Base-by-base conservation (phyloP, 92 coral and sea anemone species). In the Phenganax stokvisi region DNA sequence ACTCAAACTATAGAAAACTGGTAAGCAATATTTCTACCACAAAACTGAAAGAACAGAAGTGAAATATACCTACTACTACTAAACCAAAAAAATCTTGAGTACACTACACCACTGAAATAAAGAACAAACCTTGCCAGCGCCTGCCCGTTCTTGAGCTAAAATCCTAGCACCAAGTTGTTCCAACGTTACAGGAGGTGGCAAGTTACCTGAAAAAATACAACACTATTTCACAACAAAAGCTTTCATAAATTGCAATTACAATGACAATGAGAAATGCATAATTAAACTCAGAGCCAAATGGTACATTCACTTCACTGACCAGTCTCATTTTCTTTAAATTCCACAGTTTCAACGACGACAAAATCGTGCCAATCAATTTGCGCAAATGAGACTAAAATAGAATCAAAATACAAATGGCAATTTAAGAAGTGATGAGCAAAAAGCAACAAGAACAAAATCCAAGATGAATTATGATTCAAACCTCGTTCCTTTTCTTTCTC, bases 151-250 rank as follows among this genome's bases (percentile, higher is more conserved):
- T 75, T 94, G 98, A 44, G 97, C 98, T 79, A 94, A 76, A 69
- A 94, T 92, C 56, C 98, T 84, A n/a, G 98, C 98, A 51, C 98
- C 98, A 74, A 94, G 87, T 80, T 94, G 98, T 83, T 94, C 98
- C 82, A 76, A 83, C 53, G 92, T 94, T 1, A 94, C 98, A 12
- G 98, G 98, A 17, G 98, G 98, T 30, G 98, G 98, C 28, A 94
- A 84, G 79, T 92, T 92, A 6, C 97, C 98, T 94, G 44, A 28
- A 54, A 8, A 84, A 27, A 13, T 13, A 52, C 59, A 15, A 37
- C 47, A 37, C 47, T 25, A 71, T 28, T 20, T 54, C 12, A 13
- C n/a, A 12, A 69, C 15, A 29, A 10, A 5, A 63, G 16, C 59
- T 77, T 12, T 79, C 71, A 17, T 15, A 52, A 6, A 16, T 28